Conservation (phyloP, 2,888 invertebrate genomes). For the Lithosia quadra region DNA sequence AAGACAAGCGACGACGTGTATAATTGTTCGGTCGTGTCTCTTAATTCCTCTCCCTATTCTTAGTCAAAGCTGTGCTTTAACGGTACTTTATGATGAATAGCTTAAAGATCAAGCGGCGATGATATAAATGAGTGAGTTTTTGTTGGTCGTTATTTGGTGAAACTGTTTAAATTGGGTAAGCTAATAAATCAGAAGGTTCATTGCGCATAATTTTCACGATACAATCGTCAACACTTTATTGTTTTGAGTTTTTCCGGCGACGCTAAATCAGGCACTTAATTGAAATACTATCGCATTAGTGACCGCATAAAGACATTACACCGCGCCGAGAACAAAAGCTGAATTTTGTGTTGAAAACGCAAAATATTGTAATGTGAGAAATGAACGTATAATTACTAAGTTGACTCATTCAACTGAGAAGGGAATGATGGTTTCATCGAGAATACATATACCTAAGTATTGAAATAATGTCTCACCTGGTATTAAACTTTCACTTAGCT, state of each 20-base stretch:
- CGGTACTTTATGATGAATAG: constrained; percentile 63
- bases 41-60: constrained; percentile 76
- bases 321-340: constrained; percentile 78
- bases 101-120: constrained; percentile 44
- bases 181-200: constrained; percentile 75
- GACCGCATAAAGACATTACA: constrained; percentile 79
- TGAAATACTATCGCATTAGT: constrained; percentile 82
- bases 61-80: constrained; percentile 71
- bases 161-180: constrained; percentile 54
- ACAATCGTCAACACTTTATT: constrained; percentile 79
- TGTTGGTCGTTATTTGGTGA: constrained; percentile 37
- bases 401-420: constrained; percentile 68
- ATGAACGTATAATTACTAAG: constrained; percentile 69
- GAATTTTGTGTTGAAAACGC: constrained; percentile 79
- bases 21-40: constrained; percentile 79
- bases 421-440: constrained; percentile 60
- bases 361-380: constrained; percentile 77
- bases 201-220: constrained; percentile 77
- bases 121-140: constrained; percentile 47
- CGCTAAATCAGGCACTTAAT: constrained; percentile 81
- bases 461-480: constrained; percentile 51
- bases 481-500: constrained; percentile 49
- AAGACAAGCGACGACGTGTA: constrained; percentile 83
- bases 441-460: constrained; percentile 43
- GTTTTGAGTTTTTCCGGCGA: constrained; percentile 81